phyloP scores from a whole-genome alignment of 2,113 vertebrate genomes.

The Xenopus borealis region DNA sequence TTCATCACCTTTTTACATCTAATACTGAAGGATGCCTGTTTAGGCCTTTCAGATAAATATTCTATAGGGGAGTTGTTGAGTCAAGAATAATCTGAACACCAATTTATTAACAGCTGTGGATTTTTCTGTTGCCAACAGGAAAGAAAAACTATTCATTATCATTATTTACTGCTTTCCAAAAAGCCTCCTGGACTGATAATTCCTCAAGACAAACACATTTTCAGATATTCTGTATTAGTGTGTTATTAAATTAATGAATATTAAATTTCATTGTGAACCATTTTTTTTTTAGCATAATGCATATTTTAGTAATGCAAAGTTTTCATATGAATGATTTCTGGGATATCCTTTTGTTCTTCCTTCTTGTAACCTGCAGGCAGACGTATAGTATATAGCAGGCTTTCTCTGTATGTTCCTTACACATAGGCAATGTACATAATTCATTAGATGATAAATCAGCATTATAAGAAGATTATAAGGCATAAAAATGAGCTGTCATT shows the following conservation, averaged over 20 bases:
- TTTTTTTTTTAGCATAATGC: background rate
- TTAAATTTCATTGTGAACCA: background rate
- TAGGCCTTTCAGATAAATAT: no score
- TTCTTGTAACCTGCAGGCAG: constrained; percentile 11
- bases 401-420: background rate
- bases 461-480: constrained; percentile 62
- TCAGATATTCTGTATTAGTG: background rate
- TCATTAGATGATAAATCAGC: constrained; percentile 61
- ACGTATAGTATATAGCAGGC: background rate
- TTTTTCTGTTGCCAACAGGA: no score
- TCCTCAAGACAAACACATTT: background rate
- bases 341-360: background rate
- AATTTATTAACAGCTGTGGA: no score
- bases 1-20: no score
- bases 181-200: background rate
- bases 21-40: no score
- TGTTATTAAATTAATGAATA: background rate
- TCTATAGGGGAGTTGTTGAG: no score
- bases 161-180: background rate
- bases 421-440: constrained; percentile 52
- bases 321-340: background rate
- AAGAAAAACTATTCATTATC: background rate
- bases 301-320: background rate
- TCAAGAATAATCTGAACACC: no score
- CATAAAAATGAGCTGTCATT: constrained; percentile 63